Percentiles rank a stretch among this genome's conserved stretches.
phyloP scores from a whole-genome alignment of 1,140 invertebrate genomes.

The Drosophila novamexicana region DNA sequence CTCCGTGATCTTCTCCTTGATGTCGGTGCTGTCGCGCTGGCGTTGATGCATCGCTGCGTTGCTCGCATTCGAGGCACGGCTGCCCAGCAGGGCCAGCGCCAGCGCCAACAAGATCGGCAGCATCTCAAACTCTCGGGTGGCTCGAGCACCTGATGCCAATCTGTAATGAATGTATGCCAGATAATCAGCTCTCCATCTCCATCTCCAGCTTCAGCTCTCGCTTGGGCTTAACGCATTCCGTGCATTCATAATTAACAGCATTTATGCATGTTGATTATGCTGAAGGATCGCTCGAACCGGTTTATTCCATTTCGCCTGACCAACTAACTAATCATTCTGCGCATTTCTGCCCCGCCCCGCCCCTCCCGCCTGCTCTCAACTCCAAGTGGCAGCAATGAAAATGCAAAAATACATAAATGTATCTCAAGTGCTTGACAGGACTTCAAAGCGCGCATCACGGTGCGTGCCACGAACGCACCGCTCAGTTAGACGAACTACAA shows the following conservation, averaged over 20 bases:
- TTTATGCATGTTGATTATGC: slow-evolving; percentile 70
- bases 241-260: slow-evolving; percentile 77
- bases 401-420: slow-evolving; percentile 82
- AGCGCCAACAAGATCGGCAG: slow-evolving; percentile 41
- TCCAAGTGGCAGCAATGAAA: slow-evolving; percentile 65
- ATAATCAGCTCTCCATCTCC: slow-evolving; percentile 43
- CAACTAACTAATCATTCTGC: slow-evolving; percentile 80
- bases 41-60: slow-evolving; percentile 48
- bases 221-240: slow-evolving; percentile 60
- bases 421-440: slow-evolving; percentile 82
- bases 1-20: slow-evolving; percentile 79
- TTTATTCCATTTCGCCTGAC: slow-evolving; percentile 76
- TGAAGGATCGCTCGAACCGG: slow-evolving; percentile 71
- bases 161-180: slow-evolving; percentile 65
- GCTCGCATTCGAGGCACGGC: slow-evolving; percentile 14
- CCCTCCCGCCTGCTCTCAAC: neutral
- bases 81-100: slow-evolving; percentile 44
- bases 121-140: slow-evolving; percentile 41
- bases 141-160: slow-evolving; percentile 35
- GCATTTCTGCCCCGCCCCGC: slow-evolving; percentile 48
- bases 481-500: slow-evolving; percentile 37
- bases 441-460: slow-evolving; percentile 81
- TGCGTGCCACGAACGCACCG: slow-evolving; percentile 69
- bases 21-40: slow-evolving; percentile 67
- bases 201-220: neutral